These are phyloP conservation scores for Pedicia rivosa DNA, from an alignment of 2,888 invertebrate species.

Conservation along the genomic window DNA sequence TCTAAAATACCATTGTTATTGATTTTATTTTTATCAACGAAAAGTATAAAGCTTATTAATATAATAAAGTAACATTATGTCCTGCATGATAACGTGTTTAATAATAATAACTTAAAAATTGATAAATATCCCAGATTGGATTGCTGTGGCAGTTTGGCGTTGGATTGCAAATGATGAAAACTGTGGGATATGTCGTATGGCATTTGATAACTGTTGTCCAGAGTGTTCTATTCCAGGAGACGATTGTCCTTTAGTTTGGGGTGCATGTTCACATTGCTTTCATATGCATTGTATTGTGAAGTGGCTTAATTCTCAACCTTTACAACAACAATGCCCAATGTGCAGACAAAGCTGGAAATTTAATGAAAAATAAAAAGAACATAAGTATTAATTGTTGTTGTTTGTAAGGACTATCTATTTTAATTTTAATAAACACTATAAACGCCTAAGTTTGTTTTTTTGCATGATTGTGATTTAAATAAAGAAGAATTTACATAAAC, in stretches of 20 bases:
- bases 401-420: too few species aligned
- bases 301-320: conserved; percentile 90
- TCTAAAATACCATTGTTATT: too few species aligned
- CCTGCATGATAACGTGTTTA: too few species aligned
- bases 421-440: too few species aligned
- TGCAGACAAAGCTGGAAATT: conserved; percentile 99
- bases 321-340: conserved; percentile 84
- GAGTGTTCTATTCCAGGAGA: conserved; percentile 96
- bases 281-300: conserved; percentile 99
- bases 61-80: too few species aligned
- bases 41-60: too few species aligned
- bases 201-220: conserved; percentile 96
- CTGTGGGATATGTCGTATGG: conserved; percentile 97
- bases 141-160: conserved; percentile 93
- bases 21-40: too few species aligned
- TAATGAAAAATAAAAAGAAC: conserved; percentile 64
- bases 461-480: too few species aligned
- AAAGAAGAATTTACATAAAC: too few species aligned
- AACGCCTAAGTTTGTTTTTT: too few species aligned
- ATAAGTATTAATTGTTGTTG: too few species aligned
- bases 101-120: not conserved
- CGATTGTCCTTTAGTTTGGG: conserved; percentile 97
- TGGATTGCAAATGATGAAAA: conserved; percentile 99
- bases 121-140: conserved; percentile 49
- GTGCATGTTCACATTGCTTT: conserved; percentile 97